Evolutionary conservation across 2,797 vertebrate genomes (phyloP).

Genomic region (Sebastes diploproa): DNA sequence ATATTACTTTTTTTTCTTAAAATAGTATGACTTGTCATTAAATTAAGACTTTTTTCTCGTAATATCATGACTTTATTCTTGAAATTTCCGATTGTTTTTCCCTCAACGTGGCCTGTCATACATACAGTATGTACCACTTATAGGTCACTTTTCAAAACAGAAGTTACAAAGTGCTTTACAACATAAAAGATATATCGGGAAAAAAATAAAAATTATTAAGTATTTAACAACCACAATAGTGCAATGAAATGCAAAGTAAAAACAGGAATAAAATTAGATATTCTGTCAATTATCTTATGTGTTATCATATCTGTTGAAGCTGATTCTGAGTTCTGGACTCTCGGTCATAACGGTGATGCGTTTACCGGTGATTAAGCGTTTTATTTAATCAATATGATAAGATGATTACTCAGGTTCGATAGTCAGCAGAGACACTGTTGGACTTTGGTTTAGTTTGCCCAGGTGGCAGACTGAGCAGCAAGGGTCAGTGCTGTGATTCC

Average conservation of each 20-base stretch:
- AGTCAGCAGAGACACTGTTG: conserved; percentile 53
- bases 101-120: too few relatives aligned
- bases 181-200: background rate
- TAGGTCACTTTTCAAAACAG: background rate
- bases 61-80: too few relatives aligned
- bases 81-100: too few relatives aligned
- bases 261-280: background rate
- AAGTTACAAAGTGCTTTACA: background rate
- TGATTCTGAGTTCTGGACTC: background rate
- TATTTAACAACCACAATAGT: background rate
- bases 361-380: conserved; percentile 16
- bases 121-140: background rate
- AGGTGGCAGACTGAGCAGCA: conserved; percentile 59
- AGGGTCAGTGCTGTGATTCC: conserved; percentile 48
- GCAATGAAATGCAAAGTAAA: background rate
- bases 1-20: too few relatives aligned
- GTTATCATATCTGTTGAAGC: conserved; percentile 7
- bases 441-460: conserved; percentile 64
- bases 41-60: too few relatives aligned
- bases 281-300: background rate
- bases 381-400: conserved; percentile 67
- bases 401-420: conserved; percentile 16
- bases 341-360: background rate
- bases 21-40: too few relatives aligned
- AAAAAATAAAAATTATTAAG: background rate